Base-by-base conservation (phyloP, 2,888 invertebrate species). In the Drosophila meridionalis region DNA sequence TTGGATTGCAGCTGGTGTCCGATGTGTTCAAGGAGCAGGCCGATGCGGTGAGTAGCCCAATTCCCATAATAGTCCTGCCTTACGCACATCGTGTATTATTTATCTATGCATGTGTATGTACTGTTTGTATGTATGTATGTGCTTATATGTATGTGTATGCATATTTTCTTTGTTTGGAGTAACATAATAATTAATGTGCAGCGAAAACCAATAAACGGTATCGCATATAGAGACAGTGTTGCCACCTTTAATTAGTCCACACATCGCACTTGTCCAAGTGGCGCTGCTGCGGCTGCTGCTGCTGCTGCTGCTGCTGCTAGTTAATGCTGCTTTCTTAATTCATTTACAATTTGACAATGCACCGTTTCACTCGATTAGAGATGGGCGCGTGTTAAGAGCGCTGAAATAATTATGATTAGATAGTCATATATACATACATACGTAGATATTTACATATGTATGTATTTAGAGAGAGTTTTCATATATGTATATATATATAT, bases 11-110 rank as follows among this genome's bases (percentile, higher is more conserved):
- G 91, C 81, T 91, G 83, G 91, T 91, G 12, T 81, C 90, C 59
- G 91, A 91, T 40, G 90, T 91, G 30, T 91, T 91, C 73, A 76
- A 89, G 67, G 86, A 90, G 50, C 91, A 91, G 69, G 69, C 79
- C 36, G 90, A 91, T 82, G 90, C 91, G 80, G 91, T 91, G 82
- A 88, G 91, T 87, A 7, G 5, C 2, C 11, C 32, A 57, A 67
- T 72, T 42, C 40, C 40, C 40, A 30, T 43, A 26, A 34, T 52
- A 12, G 47, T 65, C 38, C 38, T 72, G 59, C 30, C 36, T 47
- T 66, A 53, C 43, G 45, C 14, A 34, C 36, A 45, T n/a, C 8
- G 30, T 48, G 2, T n/a, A 30, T n/a, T 14, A 48, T 52, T 34
- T 20, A 52, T 34, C 11, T 52, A 20, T 42, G 5, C 20, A 11